Evolutionary conservation across 2,113 vertebrate genomes (phyloP).

Genomic region (Chlorocebus sabaeus): DNA sequence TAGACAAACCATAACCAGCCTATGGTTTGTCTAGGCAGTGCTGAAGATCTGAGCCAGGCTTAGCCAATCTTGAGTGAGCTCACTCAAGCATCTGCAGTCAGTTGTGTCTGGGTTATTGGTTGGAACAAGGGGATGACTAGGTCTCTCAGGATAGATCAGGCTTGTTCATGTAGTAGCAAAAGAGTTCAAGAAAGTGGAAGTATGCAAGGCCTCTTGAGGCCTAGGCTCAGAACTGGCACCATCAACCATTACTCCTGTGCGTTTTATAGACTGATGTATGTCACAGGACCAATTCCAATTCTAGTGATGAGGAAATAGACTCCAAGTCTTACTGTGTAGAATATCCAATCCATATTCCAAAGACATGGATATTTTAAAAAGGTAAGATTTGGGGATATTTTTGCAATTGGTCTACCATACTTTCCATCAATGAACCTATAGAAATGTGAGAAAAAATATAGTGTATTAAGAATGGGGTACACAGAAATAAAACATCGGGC

Average conservation of each 20-base stretch:
- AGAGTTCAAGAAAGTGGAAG: neutral
- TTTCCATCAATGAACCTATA: neutral
- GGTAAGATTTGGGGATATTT: neutral
- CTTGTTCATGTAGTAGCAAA: neutral
- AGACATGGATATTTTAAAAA: neutral
- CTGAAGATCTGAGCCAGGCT: neutral
- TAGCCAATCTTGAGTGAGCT: neutral
- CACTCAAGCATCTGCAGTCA: neutral
- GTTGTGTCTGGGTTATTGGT: neutral
- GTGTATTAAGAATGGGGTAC: neutral
- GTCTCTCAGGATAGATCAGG: neutral
- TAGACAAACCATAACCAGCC: neutral
- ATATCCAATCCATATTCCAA: neutral
- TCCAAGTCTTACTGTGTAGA: neutral
- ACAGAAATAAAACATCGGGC: neutral
- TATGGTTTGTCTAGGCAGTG: neutral
- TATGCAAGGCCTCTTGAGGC: neutral
- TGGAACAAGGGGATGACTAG: neutral
- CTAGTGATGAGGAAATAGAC: neutral
- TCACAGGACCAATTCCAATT: neutral
- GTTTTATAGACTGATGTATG: neutral
- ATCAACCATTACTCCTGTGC: neutral
- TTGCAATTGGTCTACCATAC: neutral
- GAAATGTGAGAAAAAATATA: neutral
- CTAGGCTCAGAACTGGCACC: neutral